Percentiles rank a stretch among this genome's conserved stretches.
Evolutionary conservation across 2,113 vertebrate species (phyloP).

Genomic region (Polyodon spathula): DNA sequence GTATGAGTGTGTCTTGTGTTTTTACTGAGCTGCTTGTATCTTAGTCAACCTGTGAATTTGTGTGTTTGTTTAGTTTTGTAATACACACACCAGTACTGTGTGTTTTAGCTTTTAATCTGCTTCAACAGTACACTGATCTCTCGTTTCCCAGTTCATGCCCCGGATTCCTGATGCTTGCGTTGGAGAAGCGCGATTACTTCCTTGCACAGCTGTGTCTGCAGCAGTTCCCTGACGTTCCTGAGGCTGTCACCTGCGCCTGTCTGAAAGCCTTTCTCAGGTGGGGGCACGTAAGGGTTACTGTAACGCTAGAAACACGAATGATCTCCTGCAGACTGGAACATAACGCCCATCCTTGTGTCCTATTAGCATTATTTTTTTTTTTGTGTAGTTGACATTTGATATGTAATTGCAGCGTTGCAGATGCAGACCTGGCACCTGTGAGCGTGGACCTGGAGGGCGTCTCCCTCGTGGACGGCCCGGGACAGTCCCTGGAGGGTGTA

Average conservation of each 20-base stretch:
- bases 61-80: no score
- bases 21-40: no score
- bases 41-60: no score
- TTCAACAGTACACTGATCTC: neutral
- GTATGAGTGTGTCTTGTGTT: no score
- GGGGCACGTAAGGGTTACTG: no score
- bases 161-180: conserved; percentile 66
- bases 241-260: conserved; percentile 70
- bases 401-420: conserved; percentile 52
- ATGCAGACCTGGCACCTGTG: conserved; percentile 49
- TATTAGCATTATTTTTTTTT: no score
- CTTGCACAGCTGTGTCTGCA: conserved; percentile 76
- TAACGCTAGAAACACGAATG: no score
- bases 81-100: neutral
- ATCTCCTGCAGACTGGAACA: no score
- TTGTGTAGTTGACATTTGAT: no score
- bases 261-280: conserved; percentile 80
- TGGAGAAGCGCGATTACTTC: conserved; percentile 73
- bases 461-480: conserved; percentile 48
- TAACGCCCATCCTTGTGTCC: no score
- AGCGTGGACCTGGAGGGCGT: conserved; percentile 60
- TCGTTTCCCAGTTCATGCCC: conserved; percentile 69
- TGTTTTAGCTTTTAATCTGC: neutral
- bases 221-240: conserved; percentile 82
- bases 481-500: no score